Evolutionary conservation across 2,888 invertebrate genomes (phyloP), one percentile per base, ranked within the genome.

Genomic region (Andrena minutula): DNA sequence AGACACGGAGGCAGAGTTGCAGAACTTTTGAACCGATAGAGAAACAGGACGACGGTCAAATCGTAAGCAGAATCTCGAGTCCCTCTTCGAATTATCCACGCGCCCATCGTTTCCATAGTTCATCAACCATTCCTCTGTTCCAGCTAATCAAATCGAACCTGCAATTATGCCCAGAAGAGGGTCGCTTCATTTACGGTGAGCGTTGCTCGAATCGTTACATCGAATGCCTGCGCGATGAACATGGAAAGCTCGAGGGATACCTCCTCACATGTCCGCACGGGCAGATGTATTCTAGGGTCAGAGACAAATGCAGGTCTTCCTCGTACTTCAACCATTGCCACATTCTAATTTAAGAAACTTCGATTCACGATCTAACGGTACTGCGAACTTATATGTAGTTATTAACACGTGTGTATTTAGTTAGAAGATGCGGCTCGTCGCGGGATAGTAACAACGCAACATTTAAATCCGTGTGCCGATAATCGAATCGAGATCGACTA

Each of bases 211-310:
- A 95, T 79, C 95, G 95, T 20, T 97, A 97, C 91, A 94, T 97
- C 26, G 97, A 96, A 93, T 97, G 97, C 92, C 94, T 94, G 86
- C 94, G 93, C 87, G 92, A 94, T 3, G 90, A 94, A 1, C 94
- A 94, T 61, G 92, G 93, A 26, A 94, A 94, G 76, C 91, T 96
- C 88, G 94, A 95, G 92, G 97, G 96, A 16, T 95, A 95, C 88
- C 94, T 97, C 20, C 95, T 96, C 91, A 96, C 96, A 88, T 97
- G 97, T 93, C 97, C 97, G 0, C 94, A 95, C 87, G 96, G 96
- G 30, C 96, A 95, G 86, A 94, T 96, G 12, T 97, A 96, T 92
- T 97, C 97, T 96, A 96, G 53, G 95, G 96, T 6, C 97, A 96
- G 90, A 95, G 41, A 96, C 92, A 94, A 96, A 90, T 97, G 97